phyloP scores from a whole-genome alignment of 2,113 vertebrate species.

The Micromys minutus region DNA sequence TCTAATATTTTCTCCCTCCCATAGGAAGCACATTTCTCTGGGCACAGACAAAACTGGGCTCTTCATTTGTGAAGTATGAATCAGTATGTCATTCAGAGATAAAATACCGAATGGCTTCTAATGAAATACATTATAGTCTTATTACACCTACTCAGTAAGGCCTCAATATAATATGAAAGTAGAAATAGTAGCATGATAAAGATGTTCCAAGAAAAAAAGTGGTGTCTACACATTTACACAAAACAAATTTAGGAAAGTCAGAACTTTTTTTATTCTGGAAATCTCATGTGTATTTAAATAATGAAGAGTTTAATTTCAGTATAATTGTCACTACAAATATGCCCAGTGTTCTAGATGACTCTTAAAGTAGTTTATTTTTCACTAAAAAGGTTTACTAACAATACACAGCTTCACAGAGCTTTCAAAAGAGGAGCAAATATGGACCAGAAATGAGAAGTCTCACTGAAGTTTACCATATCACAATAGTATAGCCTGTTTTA shows the following conservation, averaged over 20 bases:
- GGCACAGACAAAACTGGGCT: not conserved
- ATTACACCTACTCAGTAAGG: slow-evolving; percentile 5
- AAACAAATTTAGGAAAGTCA: slow-evolving; percentile 37
- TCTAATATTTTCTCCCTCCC: fast-evolving
- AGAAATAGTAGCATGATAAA: not conserved
- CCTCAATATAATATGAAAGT: not conserved
- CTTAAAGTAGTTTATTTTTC: not conserved
- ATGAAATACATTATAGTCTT: not conserved
- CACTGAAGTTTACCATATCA: not conserved
- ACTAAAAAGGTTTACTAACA: not conserved
- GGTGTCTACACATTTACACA: slow-evolving; percentile 24
- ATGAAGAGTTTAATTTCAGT: slow-evolving; percentile 13
- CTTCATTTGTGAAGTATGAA: not conserved
- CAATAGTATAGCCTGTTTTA: not conserved
- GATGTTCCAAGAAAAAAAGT: not conserved
- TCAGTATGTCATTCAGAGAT: not conserved
- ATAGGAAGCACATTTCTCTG: not conserved
- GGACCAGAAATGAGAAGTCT: not conserved
- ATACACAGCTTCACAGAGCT: not conserved
- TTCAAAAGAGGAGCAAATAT: not conserved
- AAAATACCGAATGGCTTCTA: slow-evolving; percentile 44
- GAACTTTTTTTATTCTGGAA: slow-evolving; percentile 2
- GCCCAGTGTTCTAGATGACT: not conserved
- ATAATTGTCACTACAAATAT: not conserved
- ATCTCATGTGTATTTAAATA: not conserved